These are phyloP conservation scores for Phortica magna DNA, from an alignment of 2,888 invertebrate genomes.

Conservation along the genomic window DNA sequence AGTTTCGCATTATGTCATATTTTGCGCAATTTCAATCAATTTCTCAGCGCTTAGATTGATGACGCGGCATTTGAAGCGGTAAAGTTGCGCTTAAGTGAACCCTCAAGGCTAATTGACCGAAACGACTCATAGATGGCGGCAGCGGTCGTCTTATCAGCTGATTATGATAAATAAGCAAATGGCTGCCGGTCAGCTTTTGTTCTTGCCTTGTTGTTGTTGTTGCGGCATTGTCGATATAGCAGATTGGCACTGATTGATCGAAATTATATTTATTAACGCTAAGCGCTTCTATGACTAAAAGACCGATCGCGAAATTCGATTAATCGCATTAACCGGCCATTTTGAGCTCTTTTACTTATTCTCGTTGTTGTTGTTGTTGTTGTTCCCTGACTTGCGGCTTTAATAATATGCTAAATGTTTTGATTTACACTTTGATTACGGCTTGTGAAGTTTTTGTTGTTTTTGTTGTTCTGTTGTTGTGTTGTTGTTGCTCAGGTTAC, in stretches of 20 bases:
- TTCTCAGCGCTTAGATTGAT: neutral
- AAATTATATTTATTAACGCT: slow-evolving; percentile 27
- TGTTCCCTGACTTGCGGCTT: neutral
- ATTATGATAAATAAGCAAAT: slow-evolving; percentile 22
- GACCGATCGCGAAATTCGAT: slow-evolving; percentile 4
- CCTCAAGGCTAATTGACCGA: neutral
- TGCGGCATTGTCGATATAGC: neutral
- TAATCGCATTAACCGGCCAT: slow-evolving; percentile 15
- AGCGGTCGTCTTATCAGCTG: slow-evolving; percentile 16
- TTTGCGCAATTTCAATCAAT: slow-evolving; percentile 21
- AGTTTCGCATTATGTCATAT: slow-evolving; percentile 21
- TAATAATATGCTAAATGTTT: slow-evolving; percentile 15
- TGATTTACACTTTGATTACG: too few relatives aligned
- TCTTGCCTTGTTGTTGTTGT: neutral
- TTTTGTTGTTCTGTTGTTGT: neutral
- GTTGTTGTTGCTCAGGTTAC: neutral
- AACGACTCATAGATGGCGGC: neutral
- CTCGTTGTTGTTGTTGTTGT: neutral
- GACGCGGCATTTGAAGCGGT: neutral
- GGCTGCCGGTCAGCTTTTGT: neutral
- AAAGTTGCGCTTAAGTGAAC: neutral
- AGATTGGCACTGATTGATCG: slow-evolving; percentile 24
- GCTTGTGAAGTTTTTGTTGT: neutral
- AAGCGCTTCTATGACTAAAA: slow-evolving; percentile 1
- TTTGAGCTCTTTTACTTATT: neutral